Conservation (phyloP, 2,113 vertebrate genomes). For the Xerus inauris region DNA sequence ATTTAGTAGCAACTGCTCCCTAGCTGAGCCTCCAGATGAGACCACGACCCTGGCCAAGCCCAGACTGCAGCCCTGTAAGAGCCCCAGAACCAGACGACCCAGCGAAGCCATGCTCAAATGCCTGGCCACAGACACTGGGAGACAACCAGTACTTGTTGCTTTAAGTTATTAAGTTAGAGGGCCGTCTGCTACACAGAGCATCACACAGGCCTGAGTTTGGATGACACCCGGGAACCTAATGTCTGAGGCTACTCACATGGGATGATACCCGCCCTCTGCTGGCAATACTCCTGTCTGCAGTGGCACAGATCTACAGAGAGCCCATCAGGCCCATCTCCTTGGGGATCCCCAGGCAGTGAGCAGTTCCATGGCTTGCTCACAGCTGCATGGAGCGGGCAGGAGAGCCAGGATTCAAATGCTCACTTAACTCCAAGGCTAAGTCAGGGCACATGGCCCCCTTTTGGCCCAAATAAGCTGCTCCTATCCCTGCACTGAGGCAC, state of each 20-base stretch:
- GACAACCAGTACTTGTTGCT: background rate
- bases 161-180: background rate
- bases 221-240: background rate
- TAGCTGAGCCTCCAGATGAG: background rate
- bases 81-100: background rate
- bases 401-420: background rate
- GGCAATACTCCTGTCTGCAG: background rate
- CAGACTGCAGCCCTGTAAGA: background rate
- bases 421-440: background rate
- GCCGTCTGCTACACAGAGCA: background rate
- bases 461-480: background rate
- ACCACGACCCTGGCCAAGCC: background rate
- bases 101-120: background rate
- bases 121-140: background rate
- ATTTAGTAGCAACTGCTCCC: background rate
- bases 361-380: background rate
- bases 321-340: background rate
- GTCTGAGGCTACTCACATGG: background rate
- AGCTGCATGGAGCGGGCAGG: background rate
- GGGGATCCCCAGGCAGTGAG: too few species aligned
- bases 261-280: rapidly evolving
- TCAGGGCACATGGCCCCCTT: background rate
- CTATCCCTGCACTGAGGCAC: background rate
- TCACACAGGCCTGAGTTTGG: background rate
- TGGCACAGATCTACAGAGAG: background rate